Evolutionary conservation across 2,113 vertebrate genomes (phyloP).

Genomic region (Tetrao urogallus): DNA sequence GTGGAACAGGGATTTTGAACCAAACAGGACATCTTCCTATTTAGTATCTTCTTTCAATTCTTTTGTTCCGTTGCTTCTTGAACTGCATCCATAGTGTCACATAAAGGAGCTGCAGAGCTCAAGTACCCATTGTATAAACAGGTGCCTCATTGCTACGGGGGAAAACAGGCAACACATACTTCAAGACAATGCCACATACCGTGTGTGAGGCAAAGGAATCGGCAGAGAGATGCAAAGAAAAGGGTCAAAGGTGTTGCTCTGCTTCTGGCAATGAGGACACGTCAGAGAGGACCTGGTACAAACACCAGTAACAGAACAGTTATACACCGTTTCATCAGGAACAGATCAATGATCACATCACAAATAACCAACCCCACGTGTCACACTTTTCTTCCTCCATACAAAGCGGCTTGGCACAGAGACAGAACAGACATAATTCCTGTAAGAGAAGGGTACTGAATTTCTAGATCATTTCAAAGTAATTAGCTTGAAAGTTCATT

Average conservation of each 20-base stretch:
- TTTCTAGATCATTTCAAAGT: background rate
- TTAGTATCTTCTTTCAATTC: background rate
- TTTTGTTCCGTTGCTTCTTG: background rate
- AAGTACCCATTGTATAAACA: background rate
- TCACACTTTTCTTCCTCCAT: background rate
- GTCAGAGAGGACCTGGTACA: constrained; percentile 92
- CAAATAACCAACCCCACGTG: background rate
- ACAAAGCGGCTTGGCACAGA: background rate
- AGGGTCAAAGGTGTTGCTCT: constrained; percentile 98
- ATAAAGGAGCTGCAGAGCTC: background rate
- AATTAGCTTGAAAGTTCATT: background rate
- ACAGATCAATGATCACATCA: background rate
- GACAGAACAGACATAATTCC: background rate
- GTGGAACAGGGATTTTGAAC: background rate
- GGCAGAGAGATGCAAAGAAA: constrained; percentile 98
- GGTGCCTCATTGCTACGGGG: background rate
- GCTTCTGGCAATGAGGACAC: constrained; percentile 97
- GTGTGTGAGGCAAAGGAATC: constrained; percentile 94
- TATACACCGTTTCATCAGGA: background rate
- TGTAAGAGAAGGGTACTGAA: background rate
- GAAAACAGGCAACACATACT: rapidly evolving
- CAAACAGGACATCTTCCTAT: background rate
- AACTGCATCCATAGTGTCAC: background rate
- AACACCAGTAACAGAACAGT: background rate
- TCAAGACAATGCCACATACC: constrained; percentile 73